These are phyloP conservation scores for Xerus rutilus DNA, from an alignment of 2,797 vertebrate species.

Conservation along the genomic window DNA sequence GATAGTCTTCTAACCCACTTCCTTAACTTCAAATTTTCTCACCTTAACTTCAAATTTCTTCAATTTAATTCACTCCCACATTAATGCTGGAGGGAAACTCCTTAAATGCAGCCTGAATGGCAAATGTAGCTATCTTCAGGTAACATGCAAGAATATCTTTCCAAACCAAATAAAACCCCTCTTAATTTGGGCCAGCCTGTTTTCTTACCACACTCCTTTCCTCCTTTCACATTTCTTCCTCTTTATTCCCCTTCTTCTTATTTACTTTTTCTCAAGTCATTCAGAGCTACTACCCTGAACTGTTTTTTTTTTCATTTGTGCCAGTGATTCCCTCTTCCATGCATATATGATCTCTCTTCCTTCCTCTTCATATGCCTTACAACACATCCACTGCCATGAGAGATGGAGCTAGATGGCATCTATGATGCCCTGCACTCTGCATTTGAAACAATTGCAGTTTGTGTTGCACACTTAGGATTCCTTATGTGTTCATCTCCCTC, in stretches of 20 bases:
- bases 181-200: background rate
- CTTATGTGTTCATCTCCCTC: background rate
- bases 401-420: background rate
- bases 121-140: background rate
- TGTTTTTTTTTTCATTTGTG: background rate
- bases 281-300: background rate
- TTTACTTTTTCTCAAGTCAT: background rate
- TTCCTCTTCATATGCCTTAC: background rate
- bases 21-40: background rate
- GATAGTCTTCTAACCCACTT: background rate
- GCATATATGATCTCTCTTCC: rapidly evolving
- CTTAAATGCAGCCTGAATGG: background rate
- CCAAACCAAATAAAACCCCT: background rate
- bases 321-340: background rate
- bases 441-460: background rate
- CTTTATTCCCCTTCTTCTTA: background rate
- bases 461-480: background rate
- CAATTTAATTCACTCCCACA: background rate
- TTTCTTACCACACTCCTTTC: background rate
- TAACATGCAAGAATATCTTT: background rate
- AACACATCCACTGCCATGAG: rapidly evolving
- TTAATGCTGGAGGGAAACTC: background rate
- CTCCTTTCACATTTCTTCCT: background rate
- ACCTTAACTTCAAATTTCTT: background rate
- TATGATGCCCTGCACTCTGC: background rate